Base-by-base conservation (phyloP, 2,113 vertebrate genomes). In the Oryctolagus cuniculus region DNA sequence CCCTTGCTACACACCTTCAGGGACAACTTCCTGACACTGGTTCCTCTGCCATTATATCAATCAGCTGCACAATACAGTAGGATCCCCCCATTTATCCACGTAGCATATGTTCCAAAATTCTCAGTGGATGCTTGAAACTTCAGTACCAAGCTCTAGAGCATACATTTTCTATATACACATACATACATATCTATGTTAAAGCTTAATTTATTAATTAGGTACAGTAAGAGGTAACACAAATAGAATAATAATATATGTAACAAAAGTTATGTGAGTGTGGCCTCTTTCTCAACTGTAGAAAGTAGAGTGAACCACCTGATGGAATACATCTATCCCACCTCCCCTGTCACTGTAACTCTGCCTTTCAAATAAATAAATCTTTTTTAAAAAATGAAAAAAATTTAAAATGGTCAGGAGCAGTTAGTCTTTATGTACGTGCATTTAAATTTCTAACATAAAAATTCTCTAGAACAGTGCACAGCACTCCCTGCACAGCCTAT, bases 311-410 rank as follows among this genome's bases (percentile, higher is more conserved):
- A 7, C 44, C 44, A 44, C 44, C 44, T 44, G 44, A 44, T 44
- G 44, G 44, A 44, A 44, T 6, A 44, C 44, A 44, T 44, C 44
- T 44, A 44, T 44, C 44, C 44, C 69, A 85, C 58, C 10, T 21
- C 73, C 29, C 34, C 34, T 94, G 91, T 92, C 67, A 93, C 72
- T 95, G 93, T 74, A 81, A 58, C 66, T 51, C 58, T 83, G 44
- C 44, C 44, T 44, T 44, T 44, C 44, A 44, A 44, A 44, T 44
- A 44, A 44, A 44, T 44, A 44, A 44, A 44, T 44, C 44, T 44
- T 6, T 44, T 44, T 44, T 44, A 44, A 44, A 44, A 44, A 44
- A 44, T 44, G 24, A 44, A 44, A 44, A 44, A 44, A 44, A 44
- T 44, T 44, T 44, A 44, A 44, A 44, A 44, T 44, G 67, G 15